Percentiles rank a stretch among this genome's conserved stretches.
These are phyloP conservation scores for Thymallus thymallus DNA, from an alignment of 2,113 vertebrate species.

Conservation along the genomic window DNA sequence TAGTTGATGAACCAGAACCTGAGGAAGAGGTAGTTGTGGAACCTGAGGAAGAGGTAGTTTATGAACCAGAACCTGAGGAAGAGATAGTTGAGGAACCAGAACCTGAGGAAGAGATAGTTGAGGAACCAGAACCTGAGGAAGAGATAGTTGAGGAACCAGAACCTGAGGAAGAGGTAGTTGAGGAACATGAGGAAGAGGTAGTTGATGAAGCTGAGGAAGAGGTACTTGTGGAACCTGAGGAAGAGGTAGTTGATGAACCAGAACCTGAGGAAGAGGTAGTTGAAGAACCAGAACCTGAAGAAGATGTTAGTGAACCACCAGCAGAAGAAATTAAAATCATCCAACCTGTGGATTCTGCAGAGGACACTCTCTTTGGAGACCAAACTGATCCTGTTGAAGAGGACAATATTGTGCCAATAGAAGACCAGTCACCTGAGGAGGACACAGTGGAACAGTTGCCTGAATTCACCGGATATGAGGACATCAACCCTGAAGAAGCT, in stretches of 20 bases:
- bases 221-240: background rate
- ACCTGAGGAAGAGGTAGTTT: background rate
- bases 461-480: conserved; percentile 16
- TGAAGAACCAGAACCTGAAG: conserved; percentile 5
- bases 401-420: conserved; percentile 32
- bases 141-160: background rate
- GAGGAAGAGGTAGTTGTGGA: background rate
- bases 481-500: conserved; percentile 4
- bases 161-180: background rate
- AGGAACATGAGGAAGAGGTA: background rate
- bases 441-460: conserved; percentile 8
- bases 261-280: conserved; percentile 12
- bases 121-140: background rate
- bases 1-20: background rate
- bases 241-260: background rate
- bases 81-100: background rate
- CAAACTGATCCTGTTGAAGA: conserved; percentile 24
- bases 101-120: background rate
- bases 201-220: background rate
- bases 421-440: conserved; percentile 4
- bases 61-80: background rate
- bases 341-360: background rate
- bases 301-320: conserved; percentile 29
- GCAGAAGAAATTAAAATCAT: conserved; percentile 50
- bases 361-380: conserved; percentile 14